Conservation (phyloP, 2,113 vertebrate genomes). For the Mola mola region DNA sequence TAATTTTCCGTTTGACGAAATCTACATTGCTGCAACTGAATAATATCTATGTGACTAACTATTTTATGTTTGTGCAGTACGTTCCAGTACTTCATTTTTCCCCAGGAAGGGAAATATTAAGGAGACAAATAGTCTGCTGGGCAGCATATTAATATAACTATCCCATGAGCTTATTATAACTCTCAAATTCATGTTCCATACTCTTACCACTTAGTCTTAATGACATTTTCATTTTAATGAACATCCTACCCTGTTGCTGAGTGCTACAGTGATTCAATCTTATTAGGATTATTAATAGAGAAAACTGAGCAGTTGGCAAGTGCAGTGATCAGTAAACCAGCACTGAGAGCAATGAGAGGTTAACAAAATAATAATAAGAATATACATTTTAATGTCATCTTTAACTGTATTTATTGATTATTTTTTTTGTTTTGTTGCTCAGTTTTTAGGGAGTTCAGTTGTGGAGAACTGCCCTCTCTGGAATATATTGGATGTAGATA, state of each 20-base stretch:
- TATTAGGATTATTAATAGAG: conserved; percentile 29
- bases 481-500: not conserved
- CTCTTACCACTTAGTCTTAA: conserved; percentile 17
- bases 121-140: conserved; percentile 3
- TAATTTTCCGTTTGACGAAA: not conserved
- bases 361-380: not conserved
- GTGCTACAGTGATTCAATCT: conserved; percentile 19
- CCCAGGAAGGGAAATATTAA: conserved; percentile 1
- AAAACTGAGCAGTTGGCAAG: conserved; percentile 16
- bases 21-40: not conserved
- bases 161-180: conserved; percentile 33
- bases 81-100: not conserved
- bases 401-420: not conserved
- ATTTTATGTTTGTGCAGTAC: not conserved
- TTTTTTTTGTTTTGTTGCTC: too few species aligned
- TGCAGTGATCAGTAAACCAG: not conserved
- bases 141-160: not conserved
- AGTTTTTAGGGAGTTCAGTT: not conserved
- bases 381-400: not conserved
- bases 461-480: not conserved
- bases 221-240: conserved; percentile 44
- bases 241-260: conserved; percentile 5
- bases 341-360: not conserved
- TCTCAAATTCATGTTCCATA: conserved; percentile 12
- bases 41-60: too few species aligned